Evolutionary conservation across 2,888 invertebrate genomes (phyloP).

Genomic region (Patella caerulea): DNA sequence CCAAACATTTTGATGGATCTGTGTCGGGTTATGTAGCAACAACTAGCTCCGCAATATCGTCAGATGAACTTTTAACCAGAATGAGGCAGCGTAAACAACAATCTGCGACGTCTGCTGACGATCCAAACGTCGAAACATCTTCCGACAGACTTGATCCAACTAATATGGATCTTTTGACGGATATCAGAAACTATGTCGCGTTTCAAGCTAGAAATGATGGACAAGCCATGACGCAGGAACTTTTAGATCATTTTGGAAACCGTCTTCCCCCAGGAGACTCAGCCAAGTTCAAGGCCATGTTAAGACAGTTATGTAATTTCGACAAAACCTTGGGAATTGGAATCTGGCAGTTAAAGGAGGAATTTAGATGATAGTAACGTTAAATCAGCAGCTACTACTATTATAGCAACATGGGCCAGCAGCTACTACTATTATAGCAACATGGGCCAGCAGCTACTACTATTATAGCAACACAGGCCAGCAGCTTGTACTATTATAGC

Average conservation of each 20-base stretch:
- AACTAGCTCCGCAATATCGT: conserved; percentile 63
- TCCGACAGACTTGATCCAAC: conserved; percentile 42
- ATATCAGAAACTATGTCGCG: conserved; percentile 69
- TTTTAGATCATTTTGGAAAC: conserved; percentile 73
- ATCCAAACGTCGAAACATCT: conserved; percentile 34
- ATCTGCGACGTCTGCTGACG: conserved; percentile 30
- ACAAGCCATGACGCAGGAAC: conserved; percentile 74
- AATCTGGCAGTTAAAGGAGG: conserved; percentile 69
- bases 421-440: too few relatives aligned
- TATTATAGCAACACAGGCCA: too few relatives aligned
- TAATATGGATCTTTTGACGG: conserved; percentile 67
- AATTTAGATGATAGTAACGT: conserved; percentile 62
- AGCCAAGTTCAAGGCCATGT: conserved; percentile 75
- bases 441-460: too few relatives aligned
- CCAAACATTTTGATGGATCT: conserved; percentile 61
- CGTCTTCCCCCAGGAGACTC: conserved; percentile 72
- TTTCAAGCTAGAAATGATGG: conserved; percentile 73
- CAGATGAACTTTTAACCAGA: conserved; percentile 71
- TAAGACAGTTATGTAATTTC: conserved; percentile 74
- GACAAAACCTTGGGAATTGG: conserved; percentile 62
- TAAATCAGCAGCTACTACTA: too few relatives aligned
- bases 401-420: too few relatives aligned
- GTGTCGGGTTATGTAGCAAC: conserved; percentile 57
- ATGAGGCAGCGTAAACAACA: conserved; percentile 70
- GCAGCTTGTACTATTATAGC: too few relatives aligned